Percentiles rank a stretch among this genome's conserved stretches.
Conservation (phyloP, 2,113 vertebrate genomes). For the Tamias sibiricus region DNA sequence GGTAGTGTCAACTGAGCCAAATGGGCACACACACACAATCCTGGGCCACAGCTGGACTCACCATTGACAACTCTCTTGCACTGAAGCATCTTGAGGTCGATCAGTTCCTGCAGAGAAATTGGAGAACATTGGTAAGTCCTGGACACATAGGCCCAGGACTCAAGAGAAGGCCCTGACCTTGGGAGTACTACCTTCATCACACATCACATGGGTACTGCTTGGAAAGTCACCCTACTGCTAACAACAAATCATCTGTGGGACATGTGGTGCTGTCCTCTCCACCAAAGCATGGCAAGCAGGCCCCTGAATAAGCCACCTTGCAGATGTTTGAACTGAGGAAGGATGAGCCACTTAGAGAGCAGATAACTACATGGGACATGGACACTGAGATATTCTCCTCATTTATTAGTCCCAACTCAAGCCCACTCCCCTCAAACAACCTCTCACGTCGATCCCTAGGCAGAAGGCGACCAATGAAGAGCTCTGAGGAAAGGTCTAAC, state of each 20-base stretch:
- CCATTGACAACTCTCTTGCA: constrained; percentile 95
- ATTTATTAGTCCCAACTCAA: neutral
- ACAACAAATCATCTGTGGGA: constrained; percentile 1
- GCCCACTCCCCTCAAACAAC: neutral
- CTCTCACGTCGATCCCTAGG: neutral
- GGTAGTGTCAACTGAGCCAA: neutral
- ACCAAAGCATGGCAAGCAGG: neutral
- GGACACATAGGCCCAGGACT: neutral
- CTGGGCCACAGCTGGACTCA: constrained; percentile 80
- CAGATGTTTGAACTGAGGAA: neutral
- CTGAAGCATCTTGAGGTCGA: constrained; percentile 97
- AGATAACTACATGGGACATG: neutral
- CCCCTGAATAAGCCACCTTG: neutral
- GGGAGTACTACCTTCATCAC: neutral
- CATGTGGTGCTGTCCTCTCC: neutral
- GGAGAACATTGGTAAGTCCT: constrained; percentile 35
- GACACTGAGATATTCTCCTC: neutral
- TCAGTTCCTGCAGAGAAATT: constrained; percentile 92
- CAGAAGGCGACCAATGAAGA: neutral
- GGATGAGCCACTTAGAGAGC: neutral
- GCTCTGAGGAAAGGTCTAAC: neutral
- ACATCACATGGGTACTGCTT: neutral
- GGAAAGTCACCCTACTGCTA: neutral
- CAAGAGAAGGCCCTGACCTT: neutral
- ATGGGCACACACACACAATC: neutral